Evolutionary conservation across 2,797 vertebrate species (phyloP).

Genomic region (Lateolabrax maculatus): DNA sequence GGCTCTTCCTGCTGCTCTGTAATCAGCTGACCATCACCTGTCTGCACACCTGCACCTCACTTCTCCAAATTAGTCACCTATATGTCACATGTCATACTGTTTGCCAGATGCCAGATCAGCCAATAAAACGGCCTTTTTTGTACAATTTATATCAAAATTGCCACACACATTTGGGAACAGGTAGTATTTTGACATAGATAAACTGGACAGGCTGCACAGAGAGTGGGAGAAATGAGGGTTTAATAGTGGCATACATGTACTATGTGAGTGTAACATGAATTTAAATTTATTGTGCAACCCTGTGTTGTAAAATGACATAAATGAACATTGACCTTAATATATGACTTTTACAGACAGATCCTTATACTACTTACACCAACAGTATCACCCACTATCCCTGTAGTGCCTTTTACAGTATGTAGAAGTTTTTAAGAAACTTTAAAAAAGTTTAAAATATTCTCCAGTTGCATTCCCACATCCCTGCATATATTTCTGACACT

Average conservation of each 20-base stretch:
- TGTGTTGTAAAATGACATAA: too few species aligned
- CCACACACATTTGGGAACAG: background rate
- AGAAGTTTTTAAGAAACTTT: background rate
- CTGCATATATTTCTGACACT: too few species aligned
- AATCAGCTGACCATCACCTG: background rate
- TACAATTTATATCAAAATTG: too few species aligned
- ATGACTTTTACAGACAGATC: too few species aligned
- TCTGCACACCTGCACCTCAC: slow-evolving; percentile 9
- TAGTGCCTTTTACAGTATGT: background rate
- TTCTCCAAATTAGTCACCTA: slow-evolving; percentile 5
- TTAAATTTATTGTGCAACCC: too few species aligned
- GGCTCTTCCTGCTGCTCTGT: background rate
- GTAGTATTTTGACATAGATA: background rate
- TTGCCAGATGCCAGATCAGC: background rate
- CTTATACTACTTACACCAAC: too few species aligned
- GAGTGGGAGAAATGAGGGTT: background rate
- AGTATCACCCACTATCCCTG: background rate
- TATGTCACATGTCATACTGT: too few species aligned
- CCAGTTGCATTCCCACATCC: background rate
- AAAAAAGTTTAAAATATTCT: background rate
- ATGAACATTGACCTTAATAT: too few species aligned
- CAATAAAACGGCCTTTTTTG: background rate
- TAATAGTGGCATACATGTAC: background rate
- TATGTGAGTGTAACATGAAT: too few species aligned
- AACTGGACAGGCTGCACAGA: background rate